These are phyloP conservation scores for Penelope pileata DNA, from an alignment of 2,113 vertebrate species.

Conservation along the genomic window DNA sequence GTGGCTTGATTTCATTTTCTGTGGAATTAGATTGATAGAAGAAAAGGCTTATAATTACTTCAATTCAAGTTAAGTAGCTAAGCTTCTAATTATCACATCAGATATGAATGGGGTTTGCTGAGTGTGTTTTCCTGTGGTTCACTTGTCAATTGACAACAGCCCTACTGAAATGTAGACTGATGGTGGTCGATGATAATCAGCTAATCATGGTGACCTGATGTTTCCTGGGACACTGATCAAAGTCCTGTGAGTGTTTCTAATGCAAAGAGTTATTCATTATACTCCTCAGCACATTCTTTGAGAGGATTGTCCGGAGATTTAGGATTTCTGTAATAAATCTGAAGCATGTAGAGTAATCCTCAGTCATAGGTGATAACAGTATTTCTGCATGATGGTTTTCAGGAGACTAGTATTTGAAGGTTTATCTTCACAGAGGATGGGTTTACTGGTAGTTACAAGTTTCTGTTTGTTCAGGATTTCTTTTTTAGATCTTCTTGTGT, in stretches of 20 bases:
- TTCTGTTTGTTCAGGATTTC: neutral
- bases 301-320: constrained; percentile 38
- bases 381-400: constrained; percentile 9
- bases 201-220: constrained; percentile 65
- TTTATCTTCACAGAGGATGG: neutral
- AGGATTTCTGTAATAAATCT: constrained; percentile 53
- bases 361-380: constrained; percentile 10
- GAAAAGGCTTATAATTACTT: neutral
- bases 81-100: neutral
- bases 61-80: neutral
- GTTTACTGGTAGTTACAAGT: neutral
- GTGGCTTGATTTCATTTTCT: neutral
- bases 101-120: constrained; percentile 11
- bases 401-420: neutral
- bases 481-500: neutral
- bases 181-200: constrained; percentile 45
- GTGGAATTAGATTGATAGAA: neutral
- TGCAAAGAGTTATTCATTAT: constrained; percentile 67
- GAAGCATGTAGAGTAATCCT: neutral
- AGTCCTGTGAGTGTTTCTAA: constrained; percentile 68
- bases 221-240: constrained; percentile 70
- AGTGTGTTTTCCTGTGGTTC: constrained; percentile 12
- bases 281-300: constrained; percentile 49
- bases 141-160: constrained; percentile 24
- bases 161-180: neutral